Evolutionary conservation across 2,113 vertebrate genomes (phyloP).

Genomic region (Boulengeromyrus knoepffleri): DNA sequence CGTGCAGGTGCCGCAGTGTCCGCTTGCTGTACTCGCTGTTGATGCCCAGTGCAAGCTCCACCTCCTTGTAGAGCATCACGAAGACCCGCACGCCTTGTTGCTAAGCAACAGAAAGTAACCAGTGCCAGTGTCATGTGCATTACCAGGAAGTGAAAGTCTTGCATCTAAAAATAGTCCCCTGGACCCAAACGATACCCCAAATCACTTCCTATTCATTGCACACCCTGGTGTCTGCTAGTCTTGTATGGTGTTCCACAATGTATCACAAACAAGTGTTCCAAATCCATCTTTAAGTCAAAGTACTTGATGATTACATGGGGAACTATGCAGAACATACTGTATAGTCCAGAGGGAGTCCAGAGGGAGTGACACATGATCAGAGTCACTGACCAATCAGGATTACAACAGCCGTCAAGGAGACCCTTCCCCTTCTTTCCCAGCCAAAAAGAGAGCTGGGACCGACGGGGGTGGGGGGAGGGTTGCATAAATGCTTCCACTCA

Average conservation of each 20-base stretch:
- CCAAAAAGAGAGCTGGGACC: not conserved
- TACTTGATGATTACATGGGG: not conserved
- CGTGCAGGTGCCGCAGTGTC: slow-evolving; percentile 73
- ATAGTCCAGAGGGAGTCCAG: not conserved
- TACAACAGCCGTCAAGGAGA: not conserved
- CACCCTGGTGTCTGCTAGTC: not conserved
- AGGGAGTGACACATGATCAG: not conserved
- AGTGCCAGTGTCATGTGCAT: not conserved
- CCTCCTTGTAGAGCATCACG: slow-evolving; percentile 93
- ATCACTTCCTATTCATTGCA: not conserved
- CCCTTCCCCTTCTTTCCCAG: not conserved
- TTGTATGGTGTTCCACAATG: not conserved
- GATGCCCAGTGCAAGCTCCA: slow-evolving; percentile 90
- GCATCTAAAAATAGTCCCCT: not conserved
- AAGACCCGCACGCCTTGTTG: slow-evolving; percentile 90
- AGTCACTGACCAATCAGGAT: not conserved
- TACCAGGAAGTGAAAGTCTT: not conserved
- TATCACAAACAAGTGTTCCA: not conserved
- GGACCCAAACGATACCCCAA: not conserved
- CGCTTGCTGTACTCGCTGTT: slow-evolving; percentile 94
- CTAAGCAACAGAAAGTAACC: slow-evolving; percentile 49
- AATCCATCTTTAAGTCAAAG: not conserved
- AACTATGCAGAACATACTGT: not conserved
- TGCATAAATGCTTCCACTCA: slow-evolving; percentile 48
- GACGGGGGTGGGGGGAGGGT: not conserved